These are phyloP conservation scores for Syngnathus floridae DNA, from an alignment of 2,113 vertebrate genomes.

Conservation along the genomic window DNA sequence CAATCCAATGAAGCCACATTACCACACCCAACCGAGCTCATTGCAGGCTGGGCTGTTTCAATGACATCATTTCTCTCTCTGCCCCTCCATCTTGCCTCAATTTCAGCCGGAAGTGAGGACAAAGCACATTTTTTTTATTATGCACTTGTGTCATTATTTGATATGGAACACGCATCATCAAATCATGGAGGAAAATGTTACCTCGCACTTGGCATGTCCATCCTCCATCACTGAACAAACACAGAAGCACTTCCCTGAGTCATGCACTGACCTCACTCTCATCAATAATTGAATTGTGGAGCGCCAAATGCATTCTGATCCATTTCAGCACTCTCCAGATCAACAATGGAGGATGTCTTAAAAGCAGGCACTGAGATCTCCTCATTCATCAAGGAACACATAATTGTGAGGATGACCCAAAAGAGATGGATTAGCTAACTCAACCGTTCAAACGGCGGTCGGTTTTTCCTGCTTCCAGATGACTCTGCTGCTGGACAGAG, in stretches of 20 bases:
- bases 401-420: conserved; percentile 4
- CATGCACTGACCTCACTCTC: conserved; percentile 23
- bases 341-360: conserved; percentile 11
- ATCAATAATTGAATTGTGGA: conserved; percentile 32
- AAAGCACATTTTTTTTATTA: conserved; percentile 1
- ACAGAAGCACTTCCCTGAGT: conserved; percentile 16
- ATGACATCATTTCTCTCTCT: conserved; percentile 31
- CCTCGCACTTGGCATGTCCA: background rate
- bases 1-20: conserved; percentile 14
- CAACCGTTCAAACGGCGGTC: conserved; percentile 24
- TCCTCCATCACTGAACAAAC: conserved; percentile 12
- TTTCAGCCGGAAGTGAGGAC: conserved; percentile 19
- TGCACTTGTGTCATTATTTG: background rate
- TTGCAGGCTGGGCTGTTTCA: conserved; percentile 17
- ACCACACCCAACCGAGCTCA: background rate
- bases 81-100: conserved; percentile 15
- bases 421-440: conserved; percentile 34
- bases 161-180: conserved; percentile 5
- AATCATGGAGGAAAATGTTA: conserved; percentile 12
- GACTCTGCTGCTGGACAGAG: conserved; percentile 18
- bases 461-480: conserved; percentile 17
- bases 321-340: conserved; percentile 10
- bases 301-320: conserved; percentile 5
- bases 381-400: background rate
- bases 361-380: too few species aligned